Percentiles rank a stretch among this genome's conserved stretches.
Evolutionary conservation across 2,797 vertebrate genomes (phyloP).

Genomic region (Glyptemys insculpta): DNA sequence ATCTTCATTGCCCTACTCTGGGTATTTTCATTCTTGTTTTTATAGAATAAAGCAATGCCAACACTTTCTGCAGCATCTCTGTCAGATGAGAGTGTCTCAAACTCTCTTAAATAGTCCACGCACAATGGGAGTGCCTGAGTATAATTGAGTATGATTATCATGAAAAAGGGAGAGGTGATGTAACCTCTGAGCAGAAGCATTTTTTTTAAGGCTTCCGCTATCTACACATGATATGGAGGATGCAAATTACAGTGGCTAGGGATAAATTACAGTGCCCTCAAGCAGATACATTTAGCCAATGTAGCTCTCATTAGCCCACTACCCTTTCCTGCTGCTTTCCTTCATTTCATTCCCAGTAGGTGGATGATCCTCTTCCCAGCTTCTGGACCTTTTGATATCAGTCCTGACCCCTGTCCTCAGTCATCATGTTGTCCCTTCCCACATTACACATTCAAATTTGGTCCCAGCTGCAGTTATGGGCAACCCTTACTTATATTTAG

Average conservation of each 20-base stretch:
- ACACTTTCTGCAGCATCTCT: background rate
- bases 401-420: background rate
- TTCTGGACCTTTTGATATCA: background rate
- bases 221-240: background rate
- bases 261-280: background rate
- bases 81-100: rapidly evolving
- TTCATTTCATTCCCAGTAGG: background rate
- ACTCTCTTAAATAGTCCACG: background rate
- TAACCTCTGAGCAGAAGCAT: background rate
- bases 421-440: background rate
- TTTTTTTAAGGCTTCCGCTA: background rate
- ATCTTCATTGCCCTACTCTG: background rate
- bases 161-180: background rate
- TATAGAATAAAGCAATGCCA: background rate
- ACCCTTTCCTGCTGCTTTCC: background rate
- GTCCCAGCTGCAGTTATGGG: background rate
- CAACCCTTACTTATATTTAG: rapidly evolving
- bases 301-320: background rate
- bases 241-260: background rate
- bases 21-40: background rate
- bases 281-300: background rate
- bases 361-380: background rate
- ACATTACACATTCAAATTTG: rapidly evolving
- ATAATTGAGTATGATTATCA: background rate
- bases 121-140: background rate